A percentile compares a stretch with the other conserved stretches of the same genome.
Evolutionary conservation across 2,113 vertebrate genomes (phyloP).

Genomic region (Egretta garzetta): DNA sequence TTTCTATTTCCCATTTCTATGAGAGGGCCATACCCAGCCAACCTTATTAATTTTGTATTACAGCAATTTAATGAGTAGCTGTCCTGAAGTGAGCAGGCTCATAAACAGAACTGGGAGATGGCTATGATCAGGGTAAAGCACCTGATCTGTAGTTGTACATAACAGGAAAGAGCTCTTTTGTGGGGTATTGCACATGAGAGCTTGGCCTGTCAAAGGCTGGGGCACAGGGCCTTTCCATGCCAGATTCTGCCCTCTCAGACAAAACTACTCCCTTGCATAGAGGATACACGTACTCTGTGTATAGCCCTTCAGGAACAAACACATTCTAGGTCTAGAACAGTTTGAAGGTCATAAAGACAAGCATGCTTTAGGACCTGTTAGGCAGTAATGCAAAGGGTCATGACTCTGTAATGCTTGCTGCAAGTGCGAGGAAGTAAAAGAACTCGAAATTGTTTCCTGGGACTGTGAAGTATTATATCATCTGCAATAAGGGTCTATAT

Average conservation of each 20-base stretch:
- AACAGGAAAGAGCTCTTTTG: neutral
- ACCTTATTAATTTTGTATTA: neutral
- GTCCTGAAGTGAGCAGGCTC: neutral
- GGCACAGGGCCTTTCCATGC: neutral
- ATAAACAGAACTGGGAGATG: neutral
- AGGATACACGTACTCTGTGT: fast-evolving
- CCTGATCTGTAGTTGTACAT: fast-evolving
- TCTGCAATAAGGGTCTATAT: neutral
- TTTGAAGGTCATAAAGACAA: neutral
- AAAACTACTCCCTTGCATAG: neutral
- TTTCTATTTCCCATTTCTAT: neutral
- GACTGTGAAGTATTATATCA: neutral
- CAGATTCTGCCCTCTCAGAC: neutral
- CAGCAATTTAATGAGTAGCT: neutral
- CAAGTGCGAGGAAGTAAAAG: neutral
- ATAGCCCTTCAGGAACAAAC: neutral
- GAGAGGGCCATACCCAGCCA: neutral
- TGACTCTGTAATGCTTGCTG: neutral
- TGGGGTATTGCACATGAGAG: neutral
- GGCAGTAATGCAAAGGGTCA: neutral
- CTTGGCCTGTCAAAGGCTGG: neutral
- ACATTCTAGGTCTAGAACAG: neutral
- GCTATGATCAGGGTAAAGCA: neutral
- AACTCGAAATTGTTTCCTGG: neutral
- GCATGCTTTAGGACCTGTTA: neutral